Conservation (phyloP, 2,888 invertebrate species). For the Craniophora ligustri region DNA sequence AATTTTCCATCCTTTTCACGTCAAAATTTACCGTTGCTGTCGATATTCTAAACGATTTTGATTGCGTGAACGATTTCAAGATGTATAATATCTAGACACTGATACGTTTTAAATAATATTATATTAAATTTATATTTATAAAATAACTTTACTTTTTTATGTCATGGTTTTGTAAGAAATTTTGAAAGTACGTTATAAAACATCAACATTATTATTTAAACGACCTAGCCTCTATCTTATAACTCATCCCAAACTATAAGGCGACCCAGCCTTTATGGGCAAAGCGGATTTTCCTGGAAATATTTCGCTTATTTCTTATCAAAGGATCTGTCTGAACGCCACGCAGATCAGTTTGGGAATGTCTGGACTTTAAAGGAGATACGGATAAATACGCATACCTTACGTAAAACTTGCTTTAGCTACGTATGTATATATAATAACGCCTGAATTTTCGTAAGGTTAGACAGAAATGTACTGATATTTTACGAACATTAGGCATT, state of each 20-base stretch:
- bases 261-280: neutral
- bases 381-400: slow-evolving; percentile 2
- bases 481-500: too few relatives aligned
- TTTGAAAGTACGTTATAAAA: neutral
- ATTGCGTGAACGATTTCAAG: too few relatives aligned
- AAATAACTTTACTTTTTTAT: too few relatives aligned
- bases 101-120: too few relatives aligned
- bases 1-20: too few relatives aligned
- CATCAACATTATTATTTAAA: neutral
- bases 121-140: too few relatives aligned
- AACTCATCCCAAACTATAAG: slow-evolving; percentile 1
- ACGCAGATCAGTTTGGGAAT: slow-evolving; percentile 11
- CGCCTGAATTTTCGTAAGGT: neutral
- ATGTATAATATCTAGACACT: too few relatives aligned
- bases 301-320: slow-evolving; percentile 30
- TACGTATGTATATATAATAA: neutral
- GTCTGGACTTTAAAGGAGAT: neutral
- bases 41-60: too few relatives aligned
- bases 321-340: slow-evolving; percentile 10
- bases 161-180: too few relatives aligned
- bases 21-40: too few relatives aligned
- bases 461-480: too few relatives aligned
- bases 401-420: neutral
- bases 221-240: neutral
- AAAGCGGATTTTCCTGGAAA: slow-evolving; percentile 7